A percentile compares a stretch with the other conserved stretches of the same genome.
Conservation (phyloP, 1,140 invertebrate genomes). For the Brachionus rubens region DNA sequence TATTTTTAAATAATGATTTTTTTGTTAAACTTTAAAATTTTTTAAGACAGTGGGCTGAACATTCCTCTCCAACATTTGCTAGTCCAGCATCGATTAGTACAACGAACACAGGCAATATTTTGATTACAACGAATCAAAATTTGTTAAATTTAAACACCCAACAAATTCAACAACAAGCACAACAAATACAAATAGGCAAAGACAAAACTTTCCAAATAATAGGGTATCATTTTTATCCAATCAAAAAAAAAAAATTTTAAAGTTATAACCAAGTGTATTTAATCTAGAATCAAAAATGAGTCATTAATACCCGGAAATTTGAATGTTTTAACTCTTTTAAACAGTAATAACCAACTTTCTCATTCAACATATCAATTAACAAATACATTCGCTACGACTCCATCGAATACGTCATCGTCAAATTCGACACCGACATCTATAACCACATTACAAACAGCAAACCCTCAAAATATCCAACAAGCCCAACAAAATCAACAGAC, state of each 20-base stretch:
- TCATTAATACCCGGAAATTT: slow-evolving; percentile 35
- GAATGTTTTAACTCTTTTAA: slow-evolving; percentile 20
- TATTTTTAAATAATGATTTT: background rate
- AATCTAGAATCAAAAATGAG: slow-evolving; percentile 12
- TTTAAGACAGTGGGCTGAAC: background rate
- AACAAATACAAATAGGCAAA: slow-evolving; percentile 17
- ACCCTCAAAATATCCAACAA: background rate
- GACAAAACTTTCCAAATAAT: slow-evolving; percentile 41
- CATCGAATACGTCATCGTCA: background rate
- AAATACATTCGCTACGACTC: background rate
- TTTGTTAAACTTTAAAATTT: background rate
- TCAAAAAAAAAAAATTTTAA: background rate
- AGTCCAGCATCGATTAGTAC: background rate
- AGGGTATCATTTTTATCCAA: background rate
- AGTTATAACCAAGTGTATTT: background rate
- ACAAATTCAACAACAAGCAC: slow-evolving; percentile 8
- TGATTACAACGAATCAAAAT: slow-evolving; percentile 8
- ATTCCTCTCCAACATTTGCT: background rate
- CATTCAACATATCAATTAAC: slow-evolving; percentile 22
- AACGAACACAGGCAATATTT: background rate
- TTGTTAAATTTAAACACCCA: background rate
- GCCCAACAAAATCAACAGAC: background rate
- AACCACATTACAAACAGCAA: background rate
- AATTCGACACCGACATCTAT: background rate
- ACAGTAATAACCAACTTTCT: background rate